phyloP scores from a whole-genome alignment of 37 sponge, comb jelly and placozoan genomes.

The Amphimedon queenslandica region DNA sequence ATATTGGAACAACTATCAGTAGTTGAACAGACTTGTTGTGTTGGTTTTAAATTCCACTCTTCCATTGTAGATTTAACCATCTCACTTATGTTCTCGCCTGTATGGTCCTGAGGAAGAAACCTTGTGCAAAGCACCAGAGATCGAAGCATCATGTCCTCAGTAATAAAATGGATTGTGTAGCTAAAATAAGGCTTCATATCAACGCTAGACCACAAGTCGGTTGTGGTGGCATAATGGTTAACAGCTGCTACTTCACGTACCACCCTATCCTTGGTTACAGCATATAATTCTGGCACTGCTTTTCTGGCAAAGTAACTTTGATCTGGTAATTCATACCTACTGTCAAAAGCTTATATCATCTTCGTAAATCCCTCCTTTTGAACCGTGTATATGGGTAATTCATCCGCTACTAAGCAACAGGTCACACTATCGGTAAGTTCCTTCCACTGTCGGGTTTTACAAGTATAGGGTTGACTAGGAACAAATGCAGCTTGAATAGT shows the following conservation, averaged over 20 bases:
- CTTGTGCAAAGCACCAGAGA: constrained; percentile 2
- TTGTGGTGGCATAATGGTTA: constrained; percentile 11
- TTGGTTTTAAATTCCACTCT: constrained; percentile 12
- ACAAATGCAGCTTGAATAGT: not conserved
- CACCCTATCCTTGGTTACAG: constrained; percentile 4
- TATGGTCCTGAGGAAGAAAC: constrained; percentile 19
- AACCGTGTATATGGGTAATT: not conserved
- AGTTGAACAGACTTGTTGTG: constrained; percentile 4
- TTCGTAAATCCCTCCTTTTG: constrained; percentile 16
- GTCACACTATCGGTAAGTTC: constrained; percentile 23
- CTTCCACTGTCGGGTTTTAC: constrained; percentile 14
- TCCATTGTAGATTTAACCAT: constrained; percentile 2
- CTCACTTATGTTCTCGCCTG: constrained; percentile 20
- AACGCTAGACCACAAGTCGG: constrained; percentile 23
- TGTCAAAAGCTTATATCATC: constrained; percentile 10
- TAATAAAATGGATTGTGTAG: constrained; percentile 22
- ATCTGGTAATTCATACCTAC: constrained; percentile 17
- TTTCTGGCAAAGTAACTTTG: constrained; percentile 8
- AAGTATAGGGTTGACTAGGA: not conserved
- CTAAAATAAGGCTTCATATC: constrained; percentile 15
- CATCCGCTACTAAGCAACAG: constrained; percentile 16
- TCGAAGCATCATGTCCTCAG: constrained; percentile 12
- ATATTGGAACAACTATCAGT: constrained; percentile 19
- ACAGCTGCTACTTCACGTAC: not conserved
- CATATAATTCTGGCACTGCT: constrained; percentile 30